Conservation (phyloP, 2,113 vertebrate species). For the Mastomys coucha region DNA sequence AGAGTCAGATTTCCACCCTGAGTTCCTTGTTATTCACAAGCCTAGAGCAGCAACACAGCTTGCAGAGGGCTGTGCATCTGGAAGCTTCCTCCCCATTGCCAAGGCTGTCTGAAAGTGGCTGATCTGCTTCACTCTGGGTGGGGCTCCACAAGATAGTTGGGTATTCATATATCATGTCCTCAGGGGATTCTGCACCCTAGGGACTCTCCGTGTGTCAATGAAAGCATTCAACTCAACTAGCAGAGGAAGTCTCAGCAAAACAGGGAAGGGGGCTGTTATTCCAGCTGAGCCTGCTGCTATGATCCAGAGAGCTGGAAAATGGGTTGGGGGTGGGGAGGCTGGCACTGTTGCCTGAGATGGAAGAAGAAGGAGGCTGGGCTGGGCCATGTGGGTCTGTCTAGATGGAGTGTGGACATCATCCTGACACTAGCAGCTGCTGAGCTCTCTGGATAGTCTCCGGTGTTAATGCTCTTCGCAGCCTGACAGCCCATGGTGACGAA, state of each 20-base stretch:
- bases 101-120: not conserved
- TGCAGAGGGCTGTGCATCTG: rapidly evolving
- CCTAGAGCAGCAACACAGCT: not conserved
- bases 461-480: not conserved
- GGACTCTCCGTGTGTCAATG: conserved; percentile 61
- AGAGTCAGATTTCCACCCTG: rapidly evolving
- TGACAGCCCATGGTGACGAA: not conserved
- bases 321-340: not conserved
- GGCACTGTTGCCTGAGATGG: not conserved
- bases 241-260: conserved; percentile 49
- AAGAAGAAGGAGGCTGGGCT: not conserved
- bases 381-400: not conserved
- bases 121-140: not conserved
- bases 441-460: not conserved
- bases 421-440: not conserved
- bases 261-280: conserved; percentile 4
- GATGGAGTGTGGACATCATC: not conserved
- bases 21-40: not conserved
- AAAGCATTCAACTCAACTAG: conserved; percentile 54
- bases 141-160: not conserved
- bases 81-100: not conserved
- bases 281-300: conserved; percentile 51
- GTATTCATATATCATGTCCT: conserved; percentile 30
- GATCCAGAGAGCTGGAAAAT: not conserved
- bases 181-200: conserved; percentile 24